A percentile compares a stretch with the other conserved stretches of the same genome.
These are phyloP conservation scores for Rhamnusium bicolor DNA, from an alignment of 2,888 invertebrate species.

Conservation along the genomic window DNA sequence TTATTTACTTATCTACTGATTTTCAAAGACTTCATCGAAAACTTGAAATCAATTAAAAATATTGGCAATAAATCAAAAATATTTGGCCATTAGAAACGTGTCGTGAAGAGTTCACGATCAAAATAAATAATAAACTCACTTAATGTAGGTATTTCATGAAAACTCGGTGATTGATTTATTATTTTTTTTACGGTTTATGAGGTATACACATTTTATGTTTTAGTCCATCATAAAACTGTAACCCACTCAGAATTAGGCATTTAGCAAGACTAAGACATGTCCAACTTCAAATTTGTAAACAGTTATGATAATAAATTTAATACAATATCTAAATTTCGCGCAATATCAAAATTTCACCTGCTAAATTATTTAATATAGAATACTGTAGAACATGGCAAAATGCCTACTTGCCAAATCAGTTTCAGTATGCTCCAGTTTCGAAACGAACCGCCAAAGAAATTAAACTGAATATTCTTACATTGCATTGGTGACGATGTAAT, in stretches of 20 bases:
- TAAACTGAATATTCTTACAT: background rate
- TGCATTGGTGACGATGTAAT: background rate
- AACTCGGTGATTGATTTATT: background rate
- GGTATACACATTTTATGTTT: background rate
- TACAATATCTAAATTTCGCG: background rate
- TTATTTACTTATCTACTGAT: background rate
- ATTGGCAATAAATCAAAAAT: background rate
- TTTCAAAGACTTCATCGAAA: background rate
- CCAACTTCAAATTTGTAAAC: background rate
- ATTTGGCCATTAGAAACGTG: background rate
- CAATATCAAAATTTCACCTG: background rate
- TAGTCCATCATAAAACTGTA: background rate
- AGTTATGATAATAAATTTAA: background rate
- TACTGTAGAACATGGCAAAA: background rate
- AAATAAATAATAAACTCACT: background rate
- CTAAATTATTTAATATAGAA: background rate
- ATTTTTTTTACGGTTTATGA: background rate
- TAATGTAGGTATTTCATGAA: background rate
- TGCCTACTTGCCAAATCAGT: background rate
- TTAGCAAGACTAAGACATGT: too few species aligned
- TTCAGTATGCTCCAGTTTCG: background rate
- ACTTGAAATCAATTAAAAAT: background rate
- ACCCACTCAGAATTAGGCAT: background rate
- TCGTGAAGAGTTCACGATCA: background rate
- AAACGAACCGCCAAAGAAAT: background rate